A percentile compares a stretch with the other conserved stretches of the same genome.
Conservation (phyloP, 1,140 invertebrate species). For the Steinernema feltiae region DNA sequence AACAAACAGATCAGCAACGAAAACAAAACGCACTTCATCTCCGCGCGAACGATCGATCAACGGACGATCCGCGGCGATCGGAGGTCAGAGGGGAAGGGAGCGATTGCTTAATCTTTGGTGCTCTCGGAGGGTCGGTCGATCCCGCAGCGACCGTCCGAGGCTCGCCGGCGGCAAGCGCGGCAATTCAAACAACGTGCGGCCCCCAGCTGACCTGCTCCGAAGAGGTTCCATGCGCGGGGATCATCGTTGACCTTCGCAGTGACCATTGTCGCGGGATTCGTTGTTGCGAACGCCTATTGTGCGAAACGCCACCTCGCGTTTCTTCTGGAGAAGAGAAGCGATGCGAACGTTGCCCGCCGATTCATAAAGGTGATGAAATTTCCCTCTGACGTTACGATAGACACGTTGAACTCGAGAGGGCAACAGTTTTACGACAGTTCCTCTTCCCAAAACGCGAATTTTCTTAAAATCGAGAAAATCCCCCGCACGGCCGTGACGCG, state of each 20-base stretch:
- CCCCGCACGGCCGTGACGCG: too few species aligned
- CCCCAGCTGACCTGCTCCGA: background rate
- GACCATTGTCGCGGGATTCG: too few species aligned
- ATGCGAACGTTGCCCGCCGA: background rate
- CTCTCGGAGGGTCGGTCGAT: background rate
- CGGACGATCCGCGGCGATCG: background rate
- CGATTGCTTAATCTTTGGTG: background rate
- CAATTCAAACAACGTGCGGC: background rate
- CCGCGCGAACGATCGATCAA: background rate
- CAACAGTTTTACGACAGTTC: too few species aligned
- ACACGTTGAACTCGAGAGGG: too few species aligned
- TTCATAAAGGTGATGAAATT: background rate
- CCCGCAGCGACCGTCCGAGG: background rate
- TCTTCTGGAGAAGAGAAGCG: background rate
- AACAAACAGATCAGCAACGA: background rate
- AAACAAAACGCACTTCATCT: too few species aligned
- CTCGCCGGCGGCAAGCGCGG: background rate
- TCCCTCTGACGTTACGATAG: background rate
- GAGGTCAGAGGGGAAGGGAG: background rate
- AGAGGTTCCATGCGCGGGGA: background rate
- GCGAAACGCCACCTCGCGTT: too few species aligned
- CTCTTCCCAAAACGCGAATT: too few species aligned
- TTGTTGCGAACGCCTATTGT: background rate
- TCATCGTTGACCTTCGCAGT: background rate
- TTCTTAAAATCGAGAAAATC: too few species aligned